Evolutionary conservation across 2,797 vertebrate genomes (phyloP).

Genomic region (Staurois parvus): DNA sequence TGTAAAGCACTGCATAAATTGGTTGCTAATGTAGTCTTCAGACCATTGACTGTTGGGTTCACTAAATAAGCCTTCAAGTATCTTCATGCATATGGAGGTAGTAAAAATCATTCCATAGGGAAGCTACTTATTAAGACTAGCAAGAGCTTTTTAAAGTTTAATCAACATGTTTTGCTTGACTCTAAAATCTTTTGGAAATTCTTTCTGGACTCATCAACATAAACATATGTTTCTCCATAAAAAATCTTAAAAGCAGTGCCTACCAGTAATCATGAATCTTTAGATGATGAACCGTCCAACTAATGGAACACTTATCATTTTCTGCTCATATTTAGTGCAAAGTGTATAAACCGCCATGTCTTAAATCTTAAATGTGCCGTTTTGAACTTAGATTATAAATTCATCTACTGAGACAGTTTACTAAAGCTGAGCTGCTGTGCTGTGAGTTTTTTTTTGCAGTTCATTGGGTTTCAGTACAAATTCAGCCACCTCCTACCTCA

Average conservation of each 20-base stretch:
- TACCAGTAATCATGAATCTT: not conserved
- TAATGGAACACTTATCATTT: constrained; percentile 16
- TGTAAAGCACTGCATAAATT: no score
- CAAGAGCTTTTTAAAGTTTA: not conserved
- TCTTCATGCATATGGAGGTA: not conserved
- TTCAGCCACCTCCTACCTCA: not conserved
- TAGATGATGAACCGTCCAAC: constrained; percentile 4
- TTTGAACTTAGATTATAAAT: not conserved
- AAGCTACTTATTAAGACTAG: not conserved
- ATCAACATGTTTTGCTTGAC: not conserved
- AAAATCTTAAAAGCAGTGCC: not conserved
- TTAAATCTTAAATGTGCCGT: not conserved
- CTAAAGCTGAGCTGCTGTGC: not conserved
- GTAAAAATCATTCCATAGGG: not conserved
- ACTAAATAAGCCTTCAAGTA: not conserved
- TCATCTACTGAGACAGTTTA: not conserved
- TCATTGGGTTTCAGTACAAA: not conserved
- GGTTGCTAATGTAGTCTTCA: not conserved
- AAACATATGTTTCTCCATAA: not conserved
- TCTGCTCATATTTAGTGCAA: not conserved
- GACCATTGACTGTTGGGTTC: not conserved
- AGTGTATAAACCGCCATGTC: not conserved
- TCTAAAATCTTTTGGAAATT: not conserved
- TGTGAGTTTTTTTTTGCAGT: not conserved
- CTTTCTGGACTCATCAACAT: not conserved